These are phyloP conservation scores for Hypocryptadius cinnamomeus DNA, from an alignment of 2,113 vertebrate species.

Conservation along the genomic window DNA sequence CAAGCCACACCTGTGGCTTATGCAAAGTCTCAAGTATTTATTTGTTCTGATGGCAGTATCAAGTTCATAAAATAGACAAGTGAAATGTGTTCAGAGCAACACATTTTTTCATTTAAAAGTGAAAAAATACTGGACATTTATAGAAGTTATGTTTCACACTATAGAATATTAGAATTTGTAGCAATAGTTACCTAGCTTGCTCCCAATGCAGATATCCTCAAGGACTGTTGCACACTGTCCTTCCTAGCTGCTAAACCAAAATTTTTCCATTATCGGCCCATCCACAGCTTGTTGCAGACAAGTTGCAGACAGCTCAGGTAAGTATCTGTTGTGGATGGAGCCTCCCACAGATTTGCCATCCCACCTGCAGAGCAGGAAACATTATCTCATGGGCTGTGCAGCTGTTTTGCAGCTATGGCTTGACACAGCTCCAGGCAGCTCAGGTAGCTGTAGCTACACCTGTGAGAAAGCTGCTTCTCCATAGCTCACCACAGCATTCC, in stretches of 20 bases:
- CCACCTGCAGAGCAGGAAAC: background rate
- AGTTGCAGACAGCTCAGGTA: background rate
- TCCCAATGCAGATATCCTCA: background rate
- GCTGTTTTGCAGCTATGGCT: background rate
- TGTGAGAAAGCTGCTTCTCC: background rate
- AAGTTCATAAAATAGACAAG: background rate
- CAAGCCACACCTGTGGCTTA: background rate
- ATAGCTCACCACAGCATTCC: accelerated
- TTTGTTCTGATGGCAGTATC: background rate
- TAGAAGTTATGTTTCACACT: background rate
- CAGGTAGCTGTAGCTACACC: background rate
- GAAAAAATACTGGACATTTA: background rate
- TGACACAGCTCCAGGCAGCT: background rate
- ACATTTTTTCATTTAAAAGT: no score
- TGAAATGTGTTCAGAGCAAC: no score
- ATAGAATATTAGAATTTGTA: background rate
- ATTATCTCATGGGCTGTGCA: background rate
- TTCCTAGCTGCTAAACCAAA: background rate
- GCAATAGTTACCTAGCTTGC: background rate
- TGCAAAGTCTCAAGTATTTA: background rate
- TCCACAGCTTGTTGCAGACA: background rate
- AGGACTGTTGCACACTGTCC: background rate
- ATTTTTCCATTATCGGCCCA: accelerated
- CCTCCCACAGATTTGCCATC: background rate
- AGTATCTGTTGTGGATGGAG: accelerated